Base-by-base conservation (phyloP, 2,113 vertebrate genomes). In the Oxyruncus cristatus region DNA sequence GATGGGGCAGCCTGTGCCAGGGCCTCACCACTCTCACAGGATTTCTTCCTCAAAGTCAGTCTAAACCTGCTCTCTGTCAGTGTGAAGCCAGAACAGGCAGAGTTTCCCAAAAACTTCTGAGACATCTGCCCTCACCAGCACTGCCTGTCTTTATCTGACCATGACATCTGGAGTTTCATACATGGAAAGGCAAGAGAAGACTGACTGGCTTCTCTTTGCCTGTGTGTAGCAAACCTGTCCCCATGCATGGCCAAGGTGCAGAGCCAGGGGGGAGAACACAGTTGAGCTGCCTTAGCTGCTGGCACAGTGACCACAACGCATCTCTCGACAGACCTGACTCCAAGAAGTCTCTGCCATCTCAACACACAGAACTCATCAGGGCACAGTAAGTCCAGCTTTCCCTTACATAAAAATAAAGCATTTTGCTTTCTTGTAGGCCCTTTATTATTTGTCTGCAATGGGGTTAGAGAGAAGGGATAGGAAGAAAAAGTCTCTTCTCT, bases 191-290 rank as follows among this genome's bases (percentile, higher is more conserved):
- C 21, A 67, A 20, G 18, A 67, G 41, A 56, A 41, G 28, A 24
- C 14, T 2, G 4, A 4, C 16, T 17, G 17, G 5, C 14, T 77
- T 13, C 33, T 50, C 28, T 44, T 16, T 76, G 35, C 33, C 50
- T 24, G 17, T 12, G 14, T 55, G 21, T 2, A 49, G 28, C 12
- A 37, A 55, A 24, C 0, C 0, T 39, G 15, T 27, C 6, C 39
- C 21, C 6, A 5, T 6, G 21, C 28, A 85, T 46, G 63, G 23
- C 50, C 11, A 5, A 14, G 30, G 20, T n/a, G 46, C 42, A 44
- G 35, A 50, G 44, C 49, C 35, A 12, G 22, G 5, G n/a, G 32
- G n/a, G 23, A 71, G 14, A 49, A 32, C 2, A 12, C 4, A 28
- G 17, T 7, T 8, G 14, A n/a, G 32, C 12, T 61, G 79, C 23